A percentile compares a stretch with the other conserved stretches of the same genome.
Evolutionary conservation across 2,888 invertebrate genomes (phyloP).

Genomic region (Electrophaes corylata): DNA sequence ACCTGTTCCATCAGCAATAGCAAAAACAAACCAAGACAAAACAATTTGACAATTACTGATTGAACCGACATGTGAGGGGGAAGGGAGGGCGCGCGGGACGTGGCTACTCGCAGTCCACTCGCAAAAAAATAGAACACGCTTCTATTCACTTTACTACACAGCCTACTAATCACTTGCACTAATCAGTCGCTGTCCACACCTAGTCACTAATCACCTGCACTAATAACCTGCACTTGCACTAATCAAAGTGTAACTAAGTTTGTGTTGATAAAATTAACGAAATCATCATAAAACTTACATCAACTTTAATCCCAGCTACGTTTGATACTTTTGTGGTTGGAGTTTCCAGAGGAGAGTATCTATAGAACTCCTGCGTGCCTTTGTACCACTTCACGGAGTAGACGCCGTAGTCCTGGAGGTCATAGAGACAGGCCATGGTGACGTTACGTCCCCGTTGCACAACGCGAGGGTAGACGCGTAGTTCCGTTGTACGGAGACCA

Average conservation of each 20-base stretch:
- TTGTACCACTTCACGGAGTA: constrained; percentile 95
- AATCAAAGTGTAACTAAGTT: not conserved
- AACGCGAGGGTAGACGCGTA: constrained; percentile 88
- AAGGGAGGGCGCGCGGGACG: too few species aligned
- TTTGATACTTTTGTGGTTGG: constrained; percentile 89
- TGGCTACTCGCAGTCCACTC: too few species aligned
- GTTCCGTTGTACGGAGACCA: constrained; percentile 88
- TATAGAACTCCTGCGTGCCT: constrained; percentile 92
- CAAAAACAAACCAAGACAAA: too few species aligned
- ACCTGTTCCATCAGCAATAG: too few species aligned
- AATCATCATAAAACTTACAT: constrained; percentile 86
- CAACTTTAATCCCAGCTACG: constrained; percentile 89
- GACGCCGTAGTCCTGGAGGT: constrained; percentile 89
- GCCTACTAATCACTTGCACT: too few species aligned
- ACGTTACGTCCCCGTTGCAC: constrained; percentile 89
- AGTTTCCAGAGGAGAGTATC: constrained; percentile 90
- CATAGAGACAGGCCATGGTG: constrained; percentile 89
- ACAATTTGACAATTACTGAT: too few species aligned
- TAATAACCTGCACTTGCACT: too few species aligned
- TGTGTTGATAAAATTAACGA: not conserved
- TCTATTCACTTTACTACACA: too few species aligned
- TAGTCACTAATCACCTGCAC: too few species aligned
- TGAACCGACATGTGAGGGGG: too few species aligned
- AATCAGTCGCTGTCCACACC: too few species aligned
- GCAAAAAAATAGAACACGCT: too few species aligned